Percentiles rank a stretch among this genome's conserved stretches.
Evolutionary conservation across 2,113 vertebrate species (phyloP).

Genomic region (Pelodiscus sinensis): DNA sequence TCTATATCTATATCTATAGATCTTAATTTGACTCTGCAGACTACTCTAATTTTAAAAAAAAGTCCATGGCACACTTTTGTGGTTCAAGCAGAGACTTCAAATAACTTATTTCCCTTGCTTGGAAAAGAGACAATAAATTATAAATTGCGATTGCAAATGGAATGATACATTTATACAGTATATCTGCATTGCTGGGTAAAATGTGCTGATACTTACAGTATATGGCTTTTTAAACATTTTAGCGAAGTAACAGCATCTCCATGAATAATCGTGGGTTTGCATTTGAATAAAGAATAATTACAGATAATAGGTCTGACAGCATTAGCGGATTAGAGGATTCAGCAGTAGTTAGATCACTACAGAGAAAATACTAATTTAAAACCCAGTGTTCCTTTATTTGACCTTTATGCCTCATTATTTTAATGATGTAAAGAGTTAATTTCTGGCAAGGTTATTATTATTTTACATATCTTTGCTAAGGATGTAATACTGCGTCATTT

Average conservation of each 20-base stretch:
- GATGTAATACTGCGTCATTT: not conserved
- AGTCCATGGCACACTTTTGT: not conserved
- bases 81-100: not conserved
- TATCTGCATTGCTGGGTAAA: not conserved
- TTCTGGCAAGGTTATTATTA: not conserved
- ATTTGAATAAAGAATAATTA: slow-evolving; percentile 76
- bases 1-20: too few species aligned
- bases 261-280: slow-evolving; percentile 60
- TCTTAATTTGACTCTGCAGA: not conserved
- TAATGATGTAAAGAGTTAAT: slow-evolving; percentile 64
- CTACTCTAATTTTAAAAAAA: not conserved
- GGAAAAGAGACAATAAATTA: not conserved
- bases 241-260: slow-evolving; percentile 41
- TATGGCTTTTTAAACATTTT: slow-evolving; percentile 35
- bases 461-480: not conserved
- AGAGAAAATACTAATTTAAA: slow-evolving; percentile 74
- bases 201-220: not conserved
- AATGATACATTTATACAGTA: not conserved
- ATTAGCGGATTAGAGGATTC: slow-evolving; percentile 69
- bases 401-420: slow-evolving; percentile 61
- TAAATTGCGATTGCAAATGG: not conserved
- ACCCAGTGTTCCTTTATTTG: slow-evolving; percentile 47
- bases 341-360: slow-evolving; percentile 56
- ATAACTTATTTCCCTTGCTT: slow-evolving; percentile 2
- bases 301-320: slow-evolving; percentile 70